These are phyloP conservation scores for Ectemnius continuus DNA, from an alignment of 2,888 invertebrate genomes.

Conservation along the genomic window DNA sequence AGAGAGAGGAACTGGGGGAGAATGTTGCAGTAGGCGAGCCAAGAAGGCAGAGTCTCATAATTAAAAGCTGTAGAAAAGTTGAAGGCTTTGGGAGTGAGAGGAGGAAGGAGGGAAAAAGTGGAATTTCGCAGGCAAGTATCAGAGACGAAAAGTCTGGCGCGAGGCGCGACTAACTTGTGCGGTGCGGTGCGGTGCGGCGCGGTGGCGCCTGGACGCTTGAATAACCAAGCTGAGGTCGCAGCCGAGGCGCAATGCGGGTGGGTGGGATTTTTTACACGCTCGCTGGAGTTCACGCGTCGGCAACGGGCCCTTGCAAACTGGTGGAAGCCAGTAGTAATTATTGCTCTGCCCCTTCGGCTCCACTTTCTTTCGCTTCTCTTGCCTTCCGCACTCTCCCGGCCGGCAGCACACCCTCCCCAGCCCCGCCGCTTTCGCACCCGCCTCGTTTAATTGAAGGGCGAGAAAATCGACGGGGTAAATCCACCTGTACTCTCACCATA, in stretches of 20 bases:
- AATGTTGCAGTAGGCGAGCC: no score
- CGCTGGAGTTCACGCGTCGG: conserved; percentile 54
- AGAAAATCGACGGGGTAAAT: conserved; percentile 39
- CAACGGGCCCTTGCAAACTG: conserved; percentile 64
- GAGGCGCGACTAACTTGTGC: conserved; percentile 69
- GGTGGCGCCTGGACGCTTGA: conserved; percentile 75
- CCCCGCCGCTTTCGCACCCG: conserved; percentile 18
- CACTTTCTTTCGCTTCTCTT: conserved; percentile 48
- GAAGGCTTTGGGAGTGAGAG: conserved; percentile 8
- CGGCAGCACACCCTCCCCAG: conserved; percentile 11
- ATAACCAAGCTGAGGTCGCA: conserved; percentile 74
- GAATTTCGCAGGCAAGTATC: conserved; percentile 57
- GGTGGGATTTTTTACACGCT: conserved; percentile 72
- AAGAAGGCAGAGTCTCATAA: no score
- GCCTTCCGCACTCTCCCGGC: conserved; percentile 37
- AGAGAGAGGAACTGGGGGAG: no score
- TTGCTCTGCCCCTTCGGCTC: conserved; percentile 56
- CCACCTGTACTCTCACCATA: conserved; percentile 22
- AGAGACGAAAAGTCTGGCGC: conserved; percentile 69
- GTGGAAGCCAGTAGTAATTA: conserved; percentile 70
- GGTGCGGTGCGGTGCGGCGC: conserved; percentile 42
- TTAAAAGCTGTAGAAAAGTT: no score
- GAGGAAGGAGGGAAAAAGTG: conserved; percentile 28
- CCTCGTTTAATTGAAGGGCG: conserved; percentile 54
- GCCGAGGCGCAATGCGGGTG: conserved; percentile 68